Base-by-base conservation (phyloP, 92 coral and sea anemone species). In the Phenganax stokvisi region DNA sequence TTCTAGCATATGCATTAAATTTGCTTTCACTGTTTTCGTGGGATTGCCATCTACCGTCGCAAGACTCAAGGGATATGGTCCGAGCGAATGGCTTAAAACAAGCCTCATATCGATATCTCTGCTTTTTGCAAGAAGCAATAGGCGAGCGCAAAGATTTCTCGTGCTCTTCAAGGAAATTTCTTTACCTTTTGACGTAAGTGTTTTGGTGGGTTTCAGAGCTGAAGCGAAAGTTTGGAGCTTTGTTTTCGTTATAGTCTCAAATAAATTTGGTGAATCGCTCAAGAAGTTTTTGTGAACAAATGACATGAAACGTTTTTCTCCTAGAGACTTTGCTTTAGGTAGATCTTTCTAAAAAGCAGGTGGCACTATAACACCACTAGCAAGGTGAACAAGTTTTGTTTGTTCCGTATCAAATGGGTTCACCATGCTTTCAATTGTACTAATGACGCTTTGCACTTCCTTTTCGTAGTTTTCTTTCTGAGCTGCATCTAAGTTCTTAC, bases 341-440 rank as follows among this genome's bases (percentile, higher is more conserved):
- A 79, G 83, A 28, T 79, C 83, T 62, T 20, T 58, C 62, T 79
- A 74, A 79, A 79, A 62, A 56, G 83, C 83, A 20, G 9, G n/a
- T 63, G 83, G 58, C 51, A 51, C 74, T 79, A 79, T 56, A 16
- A 73, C 77, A 73, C 77, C 59, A 16, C 77, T 73, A 3, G 77
- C 61, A 20, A 73, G 77, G 16, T 73, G 61, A 73, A 73, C 20
- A 37, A 73, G 61, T 37, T 73, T 56, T 71, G 57, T 12, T 55
- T 71, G 75, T 71, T 37, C 56, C 56, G 56, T 71, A 15, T 71
- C 75, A 53, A 31, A 71, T 27, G 75, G 55, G 57, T 71, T 71
- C 56, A 71, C 55, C 75, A 71, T 71, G 75, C 75, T 71, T 53
- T 71, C 56, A 71, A 71, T 53, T 44, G 75, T 30, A 17, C 30